These are phyloP conservation scores for Avahi laniger DNA, from an alignment of 2,797 vertebrate genomes.

Conservation along the genomic window DNA sequence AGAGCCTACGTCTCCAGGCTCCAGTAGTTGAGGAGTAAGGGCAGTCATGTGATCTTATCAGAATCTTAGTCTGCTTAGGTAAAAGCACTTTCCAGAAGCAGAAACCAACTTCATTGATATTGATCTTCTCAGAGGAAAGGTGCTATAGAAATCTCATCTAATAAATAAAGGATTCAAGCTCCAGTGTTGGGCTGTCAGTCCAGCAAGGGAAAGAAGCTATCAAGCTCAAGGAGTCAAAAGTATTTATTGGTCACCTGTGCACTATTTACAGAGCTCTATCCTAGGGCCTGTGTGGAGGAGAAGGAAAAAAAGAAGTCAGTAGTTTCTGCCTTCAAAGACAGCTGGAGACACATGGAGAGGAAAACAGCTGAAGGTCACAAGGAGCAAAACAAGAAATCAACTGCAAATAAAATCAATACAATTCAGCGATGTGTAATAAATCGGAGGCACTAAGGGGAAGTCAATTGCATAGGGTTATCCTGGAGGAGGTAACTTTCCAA, in stretches of 20 bases:
- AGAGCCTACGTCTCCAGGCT: neutral
- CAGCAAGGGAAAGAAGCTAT: conserved; percentile 34
- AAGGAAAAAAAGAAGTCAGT: neutral
- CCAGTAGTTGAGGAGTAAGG: neutral
- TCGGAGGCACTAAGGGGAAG: neutral
- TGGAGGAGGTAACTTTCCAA: conserved; percentile 4
- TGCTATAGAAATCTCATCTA: conserved; percentile 61
- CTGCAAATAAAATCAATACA: conserved; percentile 62
- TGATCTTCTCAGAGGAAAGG: conserved; percentile 57
- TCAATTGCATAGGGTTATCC: neutral
- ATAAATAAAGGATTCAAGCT: conserved; percentile 61
- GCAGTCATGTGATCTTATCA: neutral
- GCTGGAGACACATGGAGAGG: neutral
- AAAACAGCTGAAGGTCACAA: conserved; percentile 61
- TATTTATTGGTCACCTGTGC: conserved; percentile 24
- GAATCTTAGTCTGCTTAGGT: conserved; percentile 17
- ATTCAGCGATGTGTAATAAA: conserved; percentile 29
- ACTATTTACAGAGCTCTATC: conserved; percentile 34
- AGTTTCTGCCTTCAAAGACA: conserved; percentile 1
- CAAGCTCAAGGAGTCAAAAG: conserved; percentile 43
- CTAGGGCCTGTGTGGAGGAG: neutral
- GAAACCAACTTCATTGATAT: conserved; percentile 60
- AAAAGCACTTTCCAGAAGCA: conserved; percentile 56
- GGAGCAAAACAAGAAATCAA: conserved; percentile 56
- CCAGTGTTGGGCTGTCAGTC: neutral